phyloP scores from a whole-genome alignment of 2,888 invertebrate genomes.

The Rhyacophila evoluta region DNA sequence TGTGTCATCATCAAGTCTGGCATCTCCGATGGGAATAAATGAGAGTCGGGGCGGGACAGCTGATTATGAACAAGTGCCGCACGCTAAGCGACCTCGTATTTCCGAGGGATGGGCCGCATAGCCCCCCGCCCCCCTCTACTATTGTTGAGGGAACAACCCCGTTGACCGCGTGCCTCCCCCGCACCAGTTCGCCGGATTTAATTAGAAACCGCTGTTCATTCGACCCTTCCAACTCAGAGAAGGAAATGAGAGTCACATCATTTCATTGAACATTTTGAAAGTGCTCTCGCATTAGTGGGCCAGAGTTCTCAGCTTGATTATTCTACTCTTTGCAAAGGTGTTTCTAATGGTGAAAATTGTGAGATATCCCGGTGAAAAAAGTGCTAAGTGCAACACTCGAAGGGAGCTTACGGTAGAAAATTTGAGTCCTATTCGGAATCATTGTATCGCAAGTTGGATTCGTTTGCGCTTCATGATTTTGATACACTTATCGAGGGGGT shows the following conservation, averaged over 20 bases:
- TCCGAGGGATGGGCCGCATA: conserved; percentile 93
- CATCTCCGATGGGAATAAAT: conserved; percentile 76
- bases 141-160: conserved; percentile 65
- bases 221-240: not conserved
- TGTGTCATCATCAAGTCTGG: conserved; percentile 86
- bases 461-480: not conserved
- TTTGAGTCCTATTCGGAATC: not conserved
- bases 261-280: not conserved
- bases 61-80: conserved; percentile 70
- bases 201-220: not conserved
- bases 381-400: not conserved
- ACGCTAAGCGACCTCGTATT: conserved; percentile 88
- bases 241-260: not conserved
- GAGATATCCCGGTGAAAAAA: not conserved
- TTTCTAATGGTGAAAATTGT: not conserved
- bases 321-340: not conserved
- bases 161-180: conserved; percentile 23
- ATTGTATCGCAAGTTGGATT: not conserved
- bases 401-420: not conserved
- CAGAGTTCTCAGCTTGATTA: not conserved
- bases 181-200: conserved; percentile 8
- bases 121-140: conserved; percentile 66
- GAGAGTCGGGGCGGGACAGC: conserved; percentile 58
- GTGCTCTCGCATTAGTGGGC: not conserved
- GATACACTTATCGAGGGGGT: not conserved